A percentile compares a stretch with the other conserved stretches of the same genome.
Evolutionary conservation across 2,113 vertebrate genomes (phyloP).

Genomic region (Rostratula benghalensis): DNA sequence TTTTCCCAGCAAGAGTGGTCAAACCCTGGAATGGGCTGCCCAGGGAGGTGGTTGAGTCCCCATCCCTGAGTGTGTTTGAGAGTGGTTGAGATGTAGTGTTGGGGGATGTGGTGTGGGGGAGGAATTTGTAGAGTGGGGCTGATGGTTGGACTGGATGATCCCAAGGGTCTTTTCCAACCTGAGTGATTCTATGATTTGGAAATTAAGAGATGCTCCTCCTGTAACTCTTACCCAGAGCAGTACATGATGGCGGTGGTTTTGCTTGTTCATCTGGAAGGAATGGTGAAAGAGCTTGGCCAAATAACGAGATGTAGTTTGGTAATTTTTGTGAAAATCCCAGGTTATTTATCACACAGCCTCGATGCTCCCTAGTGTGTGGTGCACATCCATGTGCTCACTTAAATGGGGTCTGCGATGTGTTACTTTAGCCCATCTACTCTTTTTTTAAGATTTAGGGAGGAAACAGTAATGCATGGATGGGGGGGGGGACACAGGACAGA

Average conservation of each 20-base stretch:
- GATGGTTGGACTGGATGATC: too few relatives aligned
- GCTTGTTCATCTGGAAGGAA: not conserved
- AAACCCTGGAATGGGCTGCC: too few relatives aligned
- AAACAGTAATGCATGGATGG: not conserved
- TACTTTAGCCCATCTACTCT: too few relatives aligned
- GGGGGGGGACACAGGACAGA: too few relatives aligned
- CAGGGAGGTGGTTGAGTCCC: too few relatives aligned
- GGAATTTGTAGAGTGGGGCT: too few relatives aligned
- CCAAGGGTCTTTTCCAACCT: too few relatives aligned
- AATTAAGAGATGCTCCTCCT: not conserved
- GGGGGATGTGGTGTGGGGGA: too few relatives aligned
- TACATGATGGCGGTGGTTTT: not conserved
- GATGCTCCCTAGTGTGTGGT: not conserved
- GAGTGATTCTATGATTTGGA: not conserved
- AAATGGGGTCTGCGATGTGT: not conserved
- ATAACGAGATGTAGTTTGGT: not conserved
- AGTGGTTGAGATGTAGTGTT: too few relatives aligned
- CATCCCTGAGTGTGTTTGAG: too few relatives aligned
- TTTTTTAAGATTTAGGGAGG: not conserved
- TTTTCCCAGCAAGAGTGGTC: too few relatives aligned
- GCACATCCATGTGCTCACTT: fast-evolving
- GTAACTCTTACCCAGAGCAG: too few relatives aligned
- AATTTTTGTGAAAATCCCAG: not conserved
- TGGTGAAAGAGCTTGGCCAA: not conserved
- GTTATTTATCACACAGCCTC: not conserved